These are phyloP conservation scores for Chlorops oryzae DNA, from an alignment of 1,140 invertebrate genomes.

Conservation along the genomic window DNA sequence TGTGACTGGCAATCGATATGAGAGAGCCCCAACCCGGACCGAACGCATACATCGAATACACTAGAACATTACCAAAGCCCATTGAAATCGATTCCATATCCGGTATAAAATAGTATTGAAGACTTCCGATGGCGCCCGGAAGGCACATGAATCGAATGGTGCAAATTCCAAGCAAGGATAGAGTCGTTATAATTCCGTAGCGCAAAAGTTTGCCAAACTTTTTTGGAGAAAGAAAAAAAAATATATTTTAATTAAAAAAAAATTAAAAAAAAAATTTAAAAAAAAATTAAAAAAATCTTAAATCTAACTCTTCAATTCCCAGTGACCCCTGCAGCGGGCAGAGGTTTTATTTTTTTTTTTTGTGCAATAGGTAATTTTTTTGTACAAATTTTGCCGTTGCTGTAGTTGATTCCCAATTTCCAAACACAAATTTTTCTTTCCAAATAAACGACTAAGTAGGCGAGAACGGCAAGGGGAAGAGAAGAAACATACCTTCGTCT, in stretches of 20 bases:
- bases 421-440: too few species aligned
- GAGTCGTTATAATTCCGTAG: conserved; percentile 16
- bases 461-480: too few species aligned
- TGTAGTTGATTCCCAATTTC: too few species aligned
- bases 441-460: too few species aligned
- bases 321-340: too few species aligned
- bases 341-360: too few species aligned
- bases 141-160: conserved; percentile 45
- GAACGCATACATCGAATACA: conserved; percentile 51
- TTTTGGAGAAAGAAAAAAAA: neutral
- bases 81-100: neutral
- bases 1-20: conserved; percentile 84
- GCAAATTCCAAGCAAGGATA: conserved; percentile 22
- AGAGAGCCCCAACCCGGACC: conserved; percentile 89
- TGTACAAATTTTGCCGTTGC: too few species aligned
- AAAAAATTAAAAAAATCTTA: too few species aligned
- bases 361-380: too few species aligned
- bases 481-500: too few species aligned
- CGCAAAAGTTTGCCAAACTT: conserved; percentile 31
- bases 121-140: conserved; percentile 67
- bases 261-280: too few species aligned
- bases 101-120: conserved; percentile 72
- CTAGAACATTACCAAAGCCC: conserved; percentile 10
- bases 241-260: neutral
- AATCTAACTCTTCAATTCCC: too few species aligned